These are phyloP conservation scores for Telmatochromis brachygnathus DNA, from an alignment of 2,113 vertebrate genomes.

Conservation along the genomic window DNA sequence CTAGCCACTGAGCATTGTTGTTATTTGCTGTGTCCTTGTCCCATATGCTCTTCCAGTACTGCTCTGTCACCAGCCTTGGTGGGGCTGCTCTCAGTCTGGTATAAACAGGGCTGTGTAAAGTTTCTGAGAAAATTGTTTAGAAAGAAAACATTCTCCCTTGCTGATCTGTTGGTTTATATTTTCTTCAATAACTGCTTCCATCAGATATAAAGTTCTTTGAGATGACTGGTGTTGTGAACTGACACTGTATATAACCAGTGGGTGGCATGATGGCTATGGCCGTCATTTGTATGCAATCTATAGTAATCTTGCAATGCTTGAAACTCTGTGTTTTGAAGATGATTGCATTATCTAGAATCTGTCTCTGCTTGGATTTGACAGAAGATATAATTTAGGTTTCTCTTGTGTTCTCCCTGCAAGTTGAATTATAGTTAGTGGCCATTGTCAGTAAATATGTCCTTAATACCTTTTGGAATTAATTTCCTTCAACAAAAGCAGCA, in stretches of 20 bases:
- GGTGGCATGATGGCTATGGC: not conserved
- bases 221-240: not conserved
- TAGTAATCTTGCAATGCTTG: not conserved
- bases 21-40: not conserved
- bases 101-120: not conserved
- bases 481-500: constrained; percentile 17
- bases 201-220: not conserved
- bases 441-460: constrained; percentile 34
- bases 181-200: not conserved
- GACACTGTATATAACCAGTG: not conserved
- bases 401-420: not conserved
- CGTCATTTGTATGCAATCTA: not conserved
- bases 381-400: not conserved
- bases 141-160: not conserved
- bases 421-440: constrained; percentile 7
- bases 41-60: not conserved
- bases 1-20: not conserved
- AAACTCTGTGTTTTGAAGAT: not conserved
- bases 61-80: not conserved
- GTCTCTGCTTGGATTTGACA: not conserved
- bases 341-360: not conserved
- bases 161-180: not conserved
- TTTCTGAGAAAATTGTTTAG: not conserved
- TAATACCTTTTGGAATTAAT: constrained; percentile 52
- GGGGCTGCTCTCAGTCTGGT: not conserved